These are phyloP conservation scores for Halictus rubicundus DNA, from an alignment of 1,140 invertebrate species.

Conservation along the genomic window DNA sequence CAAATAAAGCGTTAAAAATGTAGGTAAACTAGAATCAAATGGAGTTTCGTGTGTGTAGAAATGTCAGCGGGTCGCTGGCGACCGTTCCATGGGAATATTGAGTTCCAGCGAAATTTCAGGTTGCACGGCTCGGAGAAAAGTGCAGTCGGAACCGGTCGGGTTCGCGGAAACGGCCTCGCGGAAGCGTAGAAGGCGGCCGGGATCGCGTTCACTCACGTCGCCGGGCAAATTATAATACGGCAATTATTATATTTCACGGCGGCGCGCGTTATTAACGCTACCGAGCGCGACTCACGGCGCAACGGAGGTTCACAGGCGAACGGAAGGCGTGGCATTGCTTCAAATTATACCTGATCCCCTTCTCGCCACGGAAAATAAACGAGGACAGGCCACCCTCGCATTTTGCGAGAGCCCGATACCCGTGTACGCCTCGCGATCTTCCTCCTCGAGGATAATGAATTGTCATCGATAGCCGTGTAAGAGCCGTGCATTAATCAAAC, in stretches of 20 bases:
- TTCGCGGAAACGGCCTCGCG: neutral
- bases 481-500: constrained; percentile 3
- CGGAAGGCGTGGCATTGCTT: constrained; percentile 65
- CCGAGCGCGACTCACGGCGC: constrained; percentile 28
- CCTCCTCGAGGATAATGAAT: constrained; percentile 20
- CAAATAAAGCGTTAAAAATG: too few relatives aligned
- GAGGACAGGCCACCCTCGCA: constrained; percentile 31
- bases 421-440: neutral
- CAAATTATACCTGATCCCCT: constrained; percentile 65
- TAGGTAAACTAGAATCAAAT: too few relatives aligned
- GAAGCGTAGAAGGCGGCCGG: neutral
- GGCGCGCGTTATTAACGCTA: constrained; percentile 64
- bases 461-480: neutral
- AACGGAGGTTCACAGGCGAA: constrained; percentile 15
- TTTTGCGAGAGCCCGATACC: neutral
- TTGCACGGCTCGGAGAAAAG: neutral
- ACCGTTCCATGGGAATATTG: too few relatives aligned
- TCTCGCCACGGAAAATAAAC: constrained; percentile 55
- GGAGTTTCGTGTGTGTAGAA: too few relatives aligned
- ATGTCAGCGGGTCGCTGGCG: too few relatives aligned
- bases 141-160: neutral
- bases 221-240: constrained; percentile 60
- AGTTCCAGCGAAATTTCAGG: too few relatives aligned
- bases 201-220: constrained; percentile 9
- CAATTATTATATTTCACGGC: constrained; percentile 59